Base-by-base conservation (phyloP, 2,888 invertebrate genomes). In the Xestoiulus laeticollis region DNA sequence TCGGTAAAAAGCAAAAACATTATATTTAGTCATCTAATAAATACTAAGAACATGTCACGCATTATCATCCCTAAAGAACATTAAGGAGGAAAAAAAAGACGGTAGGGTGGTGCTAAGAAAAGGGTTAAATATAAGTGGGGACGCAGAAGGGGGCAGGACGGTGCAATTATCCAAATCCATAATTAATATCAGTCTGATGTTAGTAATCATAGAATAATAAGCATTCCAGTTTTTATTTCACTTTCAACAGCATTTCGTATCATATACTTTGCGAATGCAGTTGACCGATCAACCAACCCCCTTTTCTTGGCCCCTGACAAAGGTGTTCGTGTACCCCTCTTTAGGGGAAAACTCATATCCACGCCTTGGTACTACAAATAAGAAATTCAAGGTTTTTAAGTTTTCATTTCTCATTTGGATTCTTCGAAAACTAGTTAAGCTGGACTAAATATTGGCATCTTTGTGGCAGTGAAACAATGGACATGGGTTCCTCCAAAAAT, bases 101-200 rank as follows among this genome's bases (percentile, higher is more conserved):
- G 26, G 12, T 22, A 22, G 22, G 68, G 68, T 68, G 68, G 26
- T 68, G 68, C 26, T 26, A 22, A 26, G 68, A 12, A 68, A 68
- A 68, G 68, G 68, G 68, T 68, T 68, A 22, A 68, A 10, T 22
- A 68, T 68, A 68, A 68, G 26, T 22, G 8, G 1, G 68, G 68
- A 12, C 10, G 22, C 68, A 22, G 26, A 22, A 68, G 68, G 68
- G 68, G 68, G 68, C 68, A 22, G 68, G 68, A 12, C 22, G 68
- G 68, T 68, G 68, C 68, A 68, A 68, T 68, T 68, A 68, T 68
- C 68, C 68, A 68, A 68, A 68, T 68, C 68, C 68, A 22, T 68
- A 68, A 68, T 68, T 68, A 68, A 68, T 68, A 68, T 68, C 26
- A 22, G 68, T 59, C 68, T 68, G 68, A 68, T 68, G 68, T 26